phyloP scores from a whole-genome alignment of 2,113 vertebrate species.

The Hippopotamus amphibius region DNA sequence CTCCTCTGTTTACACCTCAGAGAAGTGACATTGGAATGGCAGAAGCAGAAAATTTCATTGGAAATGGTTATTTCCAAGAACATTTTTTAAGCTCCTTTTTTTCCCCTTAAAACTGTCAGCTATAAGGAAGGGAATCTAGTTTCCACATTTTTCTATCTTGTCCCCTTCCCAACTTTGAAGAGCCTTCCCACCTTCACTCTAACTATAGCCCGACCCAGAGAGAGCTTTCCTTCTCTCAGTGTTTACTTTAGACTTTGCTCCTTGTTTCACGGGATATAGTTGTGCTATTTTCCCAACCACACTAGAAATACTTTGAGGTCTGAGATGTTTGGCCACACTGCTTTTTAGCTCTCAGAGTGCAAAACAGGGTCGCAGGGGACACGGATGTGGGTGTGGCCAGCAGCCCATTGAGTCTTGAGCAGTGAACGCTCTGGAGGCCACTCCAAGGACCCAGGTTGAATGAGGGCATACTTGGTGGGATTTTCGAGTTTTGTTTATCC shows the following conservation, averaged over 20 bases:
- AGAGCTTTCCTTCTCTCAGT: neutral
- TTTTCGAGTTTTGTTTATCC: constrained; percentile 30
- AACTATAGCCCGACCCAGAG: neutral
- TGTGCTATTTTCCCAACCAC: neutral
- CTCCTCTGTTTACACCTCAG: neutral
- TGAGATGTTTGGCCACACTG: neutral
- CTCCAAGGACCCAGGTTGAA: neutral
- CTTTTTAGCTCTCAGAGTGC: neutral
- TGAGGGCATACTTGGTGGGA: constrained; percentile 61
- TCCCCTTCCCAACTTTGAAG: neutral
- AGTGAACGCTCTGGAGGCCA: too few relatives aligned
- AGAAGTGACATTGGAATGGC: neutral
- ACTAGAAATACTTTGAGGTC: neutral
- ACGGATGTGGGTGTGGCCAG: neutral
- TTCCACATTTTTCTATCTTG: neutral
- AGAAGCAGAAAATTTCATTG: neutral
- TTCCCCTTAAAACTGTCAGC: neutral
- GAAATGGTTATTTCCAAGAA: constrained; percentile 26
- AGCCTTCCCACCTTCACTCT: neutral
- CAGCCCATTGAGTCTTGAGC: neutral
- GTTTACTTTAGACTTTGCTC: neutral
- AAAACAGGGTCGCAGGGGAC: neutral
- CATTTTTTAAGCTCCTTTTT: neutral
- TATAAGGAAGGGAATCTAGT: neutral
- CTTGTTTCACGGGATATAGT: neutral